Evolutionary conservation across 2,113 vertebrate genomes (phyloP).

Genomic region (Rhinolophus sinicus): DNA sequence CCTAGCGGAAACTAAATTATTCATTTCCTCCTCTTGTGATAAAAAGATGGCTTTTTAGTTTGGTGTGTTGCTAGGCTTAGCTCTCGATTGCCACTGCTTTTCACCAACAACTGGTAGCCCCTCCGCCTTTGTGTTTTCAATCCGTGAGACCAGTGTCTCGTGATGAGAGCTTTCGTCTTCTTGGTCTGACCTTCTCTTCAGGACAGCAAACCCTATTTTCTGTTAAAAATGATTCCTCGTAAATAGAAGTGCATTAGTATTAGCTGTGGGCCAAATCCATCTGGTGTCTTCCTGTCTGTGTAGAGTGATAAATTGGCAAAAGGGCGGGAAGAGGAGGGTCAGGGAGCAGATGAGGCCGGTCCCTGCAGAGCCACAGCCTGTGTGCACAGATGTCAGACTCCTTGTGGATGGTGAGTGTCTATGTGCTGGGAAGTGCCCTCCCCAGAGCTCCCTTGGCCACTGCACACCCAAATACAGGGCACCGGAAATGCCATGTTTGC

Average conservation of each 20-base stretch:
- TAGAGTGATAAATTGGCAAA: not conserved
- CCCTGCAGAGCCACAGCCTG: not conserved
- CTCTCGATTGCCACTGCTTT: not conserved
- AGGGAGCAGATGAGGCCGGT: rapidly evolving
- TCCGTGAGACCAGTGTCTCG: not conserved
- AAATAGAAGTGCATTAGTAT: not conserved
- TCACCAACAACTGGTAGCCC: not conserved
- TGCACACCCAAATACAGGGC: not conserved
- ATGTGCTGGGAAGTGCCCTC: not conserved
- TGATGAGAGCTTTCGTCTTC: not conserved
- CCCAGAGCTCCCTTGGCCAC: not conserved
- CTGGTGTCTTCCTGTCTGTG: not conserved
- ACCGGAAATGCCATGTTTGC: not conserved
- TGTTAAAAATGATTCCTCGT: not conserved
- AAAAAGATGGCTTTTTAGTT: not conserved
- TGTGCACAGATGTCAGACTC: not conserved
- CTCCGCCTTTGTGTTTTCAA: not conserved
- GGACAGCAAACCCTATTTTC: not conserved
- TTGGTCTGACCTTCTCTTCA: not conserved
- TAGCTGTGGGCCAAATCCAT: not conserved
- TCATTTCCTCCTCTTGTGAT: not conserved
- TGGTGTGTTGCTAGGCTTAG: not conserved
- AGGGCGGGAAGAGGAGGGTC: not conserved
- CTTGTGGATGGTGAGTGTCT: not conserved
- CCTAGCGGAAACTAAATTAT: not conserved